Conservation (phyloP, 2,888 invertebrate species). For the Phrixothrix hirtus region DNA sequence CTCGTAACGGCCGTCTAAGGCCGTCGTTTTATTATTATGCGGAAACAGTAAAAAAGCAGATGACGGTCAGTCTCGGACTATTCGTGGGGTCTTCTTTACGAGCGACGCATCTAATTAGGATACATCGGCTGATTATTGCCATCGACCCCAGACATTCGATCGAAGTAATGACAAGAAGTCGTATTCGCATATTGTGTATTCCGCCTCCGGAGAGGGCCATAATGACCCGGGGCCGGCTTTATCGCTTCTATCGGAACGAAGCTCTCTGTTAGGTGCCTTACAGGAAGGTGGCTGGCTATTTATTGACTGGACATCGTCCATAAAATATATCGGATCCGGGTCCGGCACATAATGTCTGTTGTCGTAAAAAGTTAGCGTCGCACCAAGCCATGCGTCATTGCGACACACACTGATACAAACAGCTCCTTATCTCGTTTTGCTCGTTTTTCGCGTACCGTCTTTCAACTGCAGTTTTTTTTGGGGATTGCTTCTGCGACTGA, state of each 20-base stretch:
- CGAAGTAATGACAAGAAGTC: slow-evolving; percentile 29
- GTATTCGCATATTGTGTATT: slow-evolving; percentile 52
- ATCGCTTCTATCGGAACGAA: slow-evolving; percentile 41
- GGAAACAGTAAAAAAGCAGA: slow-evolving; percentile 67
- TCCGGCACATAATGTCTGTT: slow-evolving; percentile 42
- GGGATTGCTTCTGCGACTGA: slow-evolving; percentile 31
- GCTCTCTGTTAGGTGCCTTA: slow-evolving; percentile 38
- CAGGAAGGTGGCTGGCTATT: slow-evolving; percentile 53
- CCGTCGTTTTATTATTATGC: slow-evolving; percentile 67
- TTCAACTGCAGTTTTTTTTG: slow-evolving; percentile 30
- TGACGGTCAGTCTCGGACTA: slow-evolving; percentile 54
- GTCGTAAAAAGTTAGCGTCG: slow-evolving; percentile 55
- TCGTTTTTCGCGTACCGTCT: slow-evolving; percentile 36
- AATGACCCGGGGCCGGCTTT: slow-evolving; percentile 45
- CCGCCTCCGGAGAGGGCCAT: slow-evolving; percentile 49
- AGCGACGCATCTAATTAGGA: slow-evolving; percentile 56
- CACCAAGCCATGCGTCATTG: slow-evolving; percentile 51
- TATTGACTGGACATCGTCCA: slow-evolving; percentile 59
- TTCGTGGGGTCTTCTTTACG: slow-evolving; percentile 50
- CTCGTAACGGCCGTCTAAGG: slow-evolving; percentile 55
- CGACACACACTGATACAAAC: slow-evolving; percentile 53
- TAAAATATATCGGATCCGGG: slow-evolving; percentile 57
- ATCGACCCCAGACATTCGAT: slow-evolving; percentile 39
- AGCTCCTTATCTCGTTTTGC: slow-evolving; percentile 35
- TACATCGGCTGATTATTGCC: slow-evolving; percentile 48